Percentiles rank a stretch among this genome's conserved stretches.
Evolutionary conservation across 64 coral and sea anemone species (phyloP).

Genomic region (Pocillopora damicornis): DNA sequence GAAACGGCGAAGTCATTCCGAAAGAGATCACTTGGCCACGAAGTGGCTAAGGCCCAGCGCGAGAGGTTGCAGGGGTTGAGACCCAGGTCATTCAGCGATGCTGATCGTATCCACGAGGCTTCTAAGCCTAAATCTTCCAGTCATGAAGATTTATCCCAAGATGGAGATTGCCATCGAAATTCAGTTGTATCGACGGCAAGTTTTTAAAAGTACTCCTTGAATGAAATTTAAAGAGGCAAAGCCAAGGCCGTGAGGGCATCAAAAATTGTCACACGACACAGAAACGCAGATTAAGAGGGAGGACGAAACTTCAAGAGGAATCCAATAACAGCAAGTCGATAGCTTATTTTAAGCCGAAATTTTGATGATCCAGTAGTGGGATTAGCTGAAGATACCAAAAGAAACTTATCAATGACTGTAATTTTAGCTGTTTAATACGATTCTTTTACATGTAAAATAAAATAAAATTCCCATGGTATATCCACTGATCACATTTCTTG

Average conservation of each 20-base stretch:
- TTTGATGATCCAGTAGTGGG: too few relatives aligned
- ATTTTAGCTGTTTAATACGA: too few relatives aligned
- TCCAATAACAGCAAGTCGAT: too few relatives aligned
- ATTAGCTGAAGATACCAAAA: too few relatives aligned
- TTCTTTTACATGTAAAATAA: too few relatives aligned
- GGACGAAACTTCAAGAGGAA: too few relatives aligned
- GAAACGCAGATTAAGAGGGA: too few relatives aligned
- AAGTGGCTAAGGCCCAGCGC: background rate
- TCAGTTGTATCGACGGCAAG: constrained; percentile 16
- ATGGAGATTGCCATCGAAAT: background rate
- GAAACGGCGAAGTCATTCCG: constrained; percentile 53
- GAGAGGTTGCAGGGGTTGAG: background rate
- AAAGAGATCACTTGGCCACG: background rate
- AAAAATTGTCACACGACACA: too few relatives aligned
- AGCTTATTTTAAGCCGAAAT: too few relatives aligned
- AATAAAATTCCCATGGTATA: too few relatives aligned
- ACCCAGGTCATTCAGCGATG: background rate
- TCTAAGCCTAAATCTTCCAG: background rate
- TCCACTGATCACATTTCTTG: too few relatives aligned
- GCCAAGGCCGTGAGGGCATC: background rate
- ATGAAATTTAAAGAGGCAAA: background rate
- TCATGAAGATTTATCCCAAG: constrained; percentile 16
- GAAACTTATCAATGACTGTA: too few relatives aligned
- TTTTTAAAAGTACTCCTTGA: background rate
- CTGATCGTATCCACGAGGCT: background rate